Percentiles rank a stretch among this genome's conserved stretches.
These are phyloP conservation scores for Caerostris extrusa DNA, from an alignment of 1,140 invertebrate species.

Conservation along the genomic window DNA sequence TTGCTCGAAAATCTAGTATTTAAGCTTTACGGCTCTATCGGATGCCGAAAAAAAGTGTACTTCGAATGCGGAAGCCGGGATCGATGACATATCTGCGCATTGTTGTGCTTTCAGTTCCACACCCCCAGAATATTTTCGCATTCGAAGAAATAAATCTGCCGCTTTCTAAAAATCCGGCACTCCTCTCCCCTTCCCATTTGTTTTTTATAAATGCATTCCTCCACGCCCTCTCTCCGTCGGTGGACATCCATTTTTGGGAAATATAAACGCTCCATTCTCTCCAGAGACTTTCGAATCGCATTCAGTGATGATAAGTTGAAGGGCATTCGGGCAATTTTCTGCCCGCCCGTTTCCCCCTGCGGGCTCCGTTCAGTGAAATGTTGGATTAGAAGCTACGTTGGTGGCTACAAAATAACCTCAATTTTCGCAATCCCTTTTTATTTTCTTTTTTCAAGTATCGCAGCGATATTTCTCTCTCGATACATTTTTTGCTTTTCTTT, in stretches of 20 bases:
- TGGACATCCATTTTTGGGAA: conserved; percentile 51
- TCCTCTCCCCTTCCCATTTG: background rate
- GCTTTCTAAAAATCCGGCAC: conserved; percentile 3
- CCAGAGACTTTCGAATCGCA: conserved; percentile 65
- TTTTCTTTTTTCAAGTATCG: background rate
- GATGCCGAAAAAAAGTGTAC: background rate
- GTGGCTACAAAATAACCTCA: conserved; percentile 68
- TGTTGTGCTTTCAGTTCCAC: conserved; percentile 55
- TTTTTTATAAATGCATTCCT: conserved; percentile 63
- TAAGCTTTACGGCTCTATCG: background rate
- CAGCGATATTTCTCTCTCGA: background rate
- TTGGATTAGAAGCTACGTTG: conserved; percentile 65
- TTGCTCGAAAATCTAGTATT: background rate
- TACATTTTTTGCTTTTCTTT: background rate
- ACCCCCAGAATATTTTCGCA: conserved; percentile 30
- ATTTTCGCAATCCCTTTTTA: conserved; percentile 40
- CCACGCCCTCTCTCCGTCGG: conserved; percentile 13
- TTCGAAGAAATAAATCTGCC: conserved; percentile 49
- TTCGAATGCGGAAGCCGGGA: background rate
- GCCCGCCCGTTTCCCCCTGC: conserved; percentile 50
- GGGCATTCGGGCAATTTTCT: conserved; percentile 70
- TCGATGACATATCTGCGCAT: conserved; percentile 56
- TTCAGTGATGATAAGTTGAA: conserved; percentile 72
- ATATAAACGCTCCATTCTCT: conserved; percentile 64
- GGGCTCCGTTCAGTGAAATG: conserved; percentile 34